phyloP scores from a whole-genome alignment of 2,888 invertebrate genomes.

The Ennomos erosarius region DNA sequence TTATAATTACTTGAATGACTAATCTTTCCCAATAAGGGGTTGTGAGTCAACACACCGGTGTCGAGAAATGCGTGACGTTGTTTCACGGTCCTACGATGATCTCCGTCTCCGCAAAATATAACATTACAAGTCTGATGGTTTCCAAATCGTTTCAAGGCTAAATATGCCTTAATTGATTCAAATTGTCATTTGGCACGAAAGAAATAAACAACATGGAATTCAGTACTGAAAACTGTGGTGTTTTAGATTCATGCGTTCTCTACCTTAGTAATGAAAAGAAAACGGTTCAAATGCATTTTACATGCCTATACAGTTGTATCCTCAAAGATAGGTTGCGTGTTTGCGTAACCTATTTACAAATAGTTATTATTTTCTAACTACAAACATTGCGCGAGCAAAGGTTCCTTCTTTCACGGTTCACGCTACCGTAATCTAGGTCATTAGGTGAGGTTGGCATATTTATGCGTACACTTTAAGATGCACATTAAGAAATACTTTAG shows the following conservation, averaged over 20 bases:
- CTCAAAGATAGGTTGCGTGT: slow-evolving; percentile 12
- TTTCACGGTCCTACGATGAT: slow-evolving; percentile 53
- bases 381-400: slow-evolving; percentile 61
- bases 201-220: slow-evolving; percentile 33
- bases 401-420: slow-evolving; percentile 60
- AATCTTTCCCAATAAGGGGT: slow-evolving; percentile 65
- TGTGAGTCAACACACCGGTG: slow-evolving; percentile 67
- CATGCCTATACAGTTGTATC: not conserved
- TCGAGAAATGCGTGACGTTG: slow-evolving; percentile 62
- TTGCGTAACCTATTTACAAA: slow-evolving; percentile 10
- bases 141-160: slow-evolving; percentile 51
- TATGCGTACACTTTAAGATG: slow-evolving; percentile 11
- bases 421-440: slow-evolving; percentile 65
- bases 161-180: slow-evolving; percentile 47
- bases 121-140: slow-evolving; percentile 46
- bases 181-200: slow-evolving; percentile 54
- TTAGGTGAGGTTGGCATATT: slow-evolving; percentile 49
- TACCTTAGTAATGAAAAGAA: slow-evolving; percentile 1
- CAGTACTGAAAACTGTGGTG: slow-evolving; percentile 1
- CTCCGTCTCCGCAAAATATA: slow-evolving; percentile 20
- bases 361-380: slow-evolving; percentile 52
- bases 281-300: too few relatives aligned
- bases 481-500: not conserved
- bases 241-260: slow-evolving; percentile 3
- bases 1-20: slow-evolving; percentile 73